Percentiles rank a stretch among this genome's conserved stretches.
These are phyloP conservation scores for Pristionchus arcanus DNA, from an alignment of 2,888 invertebrate genomes.

Conservation along the genomic window DNA sequence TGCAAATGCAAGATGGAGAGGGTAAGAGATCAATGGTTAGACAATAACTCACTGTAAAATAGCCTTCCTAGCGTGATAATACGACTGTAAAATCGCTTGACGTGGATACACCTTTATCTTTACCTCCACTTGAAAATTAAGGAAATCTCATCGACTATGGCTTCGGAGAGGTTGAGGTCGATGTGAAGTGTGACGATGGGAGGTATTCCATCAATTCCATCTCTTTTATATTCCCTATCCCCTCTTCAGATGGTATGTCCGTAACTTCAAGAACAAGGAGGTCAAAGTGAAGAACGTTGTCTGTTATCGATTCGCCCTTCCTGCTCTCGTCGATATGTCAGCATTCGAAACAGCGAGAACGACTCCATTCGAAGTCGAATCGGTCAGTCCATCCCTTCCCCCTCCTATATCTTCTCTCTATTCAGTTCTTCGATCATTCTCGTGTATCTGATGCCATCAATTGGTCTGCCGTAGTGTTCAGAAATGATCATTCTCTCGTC, in stretches of 20 bases:
- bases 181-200: neutral
- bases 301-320: constrained; percentile 30
- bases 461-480: constrained; percentile 17
- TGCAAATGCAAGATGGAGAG: neutral
- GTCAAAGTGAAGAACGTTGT: constrained; percentile 25
- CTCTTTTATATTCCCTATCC: neutral
- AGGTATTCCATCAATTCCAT: neutral
- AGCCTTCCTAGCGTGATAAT: too few species aligned
- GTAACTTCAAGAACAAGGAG: neutral
- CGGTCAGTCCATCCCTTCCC: neutral
- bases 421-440: constrained; percentile 10
- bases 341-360: neutral
- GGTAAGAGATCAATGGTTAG: neutral
- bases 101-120: too few species aligned
- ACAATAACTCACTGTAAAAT: too few species aligned
- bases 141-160: constrained; percentile 32
- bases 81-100: too few species aligned
- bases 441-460: constrained; percentile 16
- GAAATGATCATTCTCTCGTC: neutral
- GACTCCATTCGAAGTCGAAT: neutral
- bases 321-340: neutral
- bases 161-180: neutral
- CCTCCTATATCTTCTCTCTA: neutral
- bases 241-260: neutral
- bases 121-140: too few species aligned